Conservation (phyloP, 53 echinoderm and acorn worm species). For the Echinometra lucunter region DNA sequence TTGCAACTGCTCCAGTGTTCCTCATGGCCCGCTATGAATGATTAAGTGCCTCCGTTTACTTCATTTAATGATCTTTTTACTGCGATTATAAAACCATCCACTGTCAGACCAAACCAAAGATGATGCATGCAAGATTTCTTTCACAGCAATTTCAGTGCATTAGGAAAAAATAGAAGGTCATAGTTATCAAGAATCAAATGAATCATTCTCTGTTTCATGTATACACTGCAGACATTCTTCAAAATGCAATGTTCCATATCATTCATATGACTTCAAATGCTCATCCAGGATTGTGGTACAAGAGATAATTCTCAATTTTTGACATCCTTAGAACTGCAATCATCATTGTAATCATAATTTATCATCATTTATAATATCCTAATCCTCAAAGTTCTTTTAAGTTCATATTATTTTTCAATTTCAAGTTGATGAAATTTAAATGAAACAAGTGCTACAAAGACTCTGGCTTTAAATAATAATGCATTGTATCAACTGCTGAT, state of each 20-base stretch:
- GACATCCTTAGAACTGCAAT: neutral
- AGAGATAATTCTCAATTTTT: neutral
- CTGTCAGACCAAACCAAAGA: neutral
- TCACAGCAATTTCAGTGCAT: constrained; percentile 25
- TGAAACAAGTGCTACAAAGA: neutral
- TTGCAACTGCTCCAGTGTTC: too few species aligned
- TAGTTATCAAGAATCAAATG: neutral
- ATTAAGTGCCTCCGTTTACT: neutral
- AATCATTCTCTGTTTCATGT: neutral
- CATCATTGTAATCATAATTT: too few species aligned
- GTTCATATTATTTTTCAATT: neutral
- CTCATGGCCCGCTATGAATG: neutral
- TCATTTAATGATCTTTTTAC: neutral
- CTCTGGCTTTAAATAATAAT: neutral
- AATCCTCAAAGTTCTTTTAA: too few species aligned
- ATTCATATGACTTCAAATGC: too few species aligned
- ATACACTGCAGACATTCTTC: neutral
- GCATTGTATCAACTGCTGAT: neutral
- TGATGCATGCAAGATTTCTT: constrained; percentile 17
- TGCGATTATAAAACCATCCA: neutral
- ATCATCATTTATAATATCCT: too few species aligned
- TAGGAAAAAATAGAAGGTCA: neutral
- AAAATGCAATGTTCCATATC: neutral
- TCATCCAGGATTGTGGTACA: neutral
- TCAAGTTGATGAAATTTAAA: neutral